phyloP scores from a whole-genome alignment of 2,888 invertebrate genomes.

The Tetragnatha montana region DNA sequence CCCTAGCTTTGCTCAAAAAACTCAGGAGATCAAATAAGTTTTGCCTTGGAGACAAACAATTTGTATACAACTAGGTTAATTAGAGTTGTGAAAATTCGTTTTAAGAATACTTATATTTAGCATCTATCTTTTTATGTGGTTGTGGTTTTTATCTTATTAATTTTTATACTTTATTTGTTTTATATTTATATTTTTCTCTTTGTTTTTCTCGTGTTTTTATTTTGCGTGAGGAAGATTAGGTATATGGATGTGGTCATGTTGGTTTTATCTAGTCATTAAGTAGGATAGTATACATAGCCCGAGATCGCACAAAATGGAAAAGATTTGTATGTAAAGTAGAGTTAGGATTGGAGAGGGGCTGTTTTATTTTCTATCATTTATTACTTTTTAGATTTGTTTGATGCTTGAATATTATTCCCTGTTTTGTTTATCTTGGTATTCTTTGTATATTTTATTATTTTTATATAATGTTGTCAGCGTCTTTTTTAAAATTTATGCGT shows the following conservation, averaged over 20 bases:
- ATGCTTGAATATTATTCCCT: background rate
- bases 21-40: constrained; percentile 27
- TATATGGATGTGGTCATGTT: constrained; percentile 10
- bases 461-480: background rate
- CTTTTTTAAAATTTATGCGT: no score
- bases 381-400: background rate
- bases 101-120: background rate
- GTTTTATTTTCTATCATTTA: constrained; percentile 24
- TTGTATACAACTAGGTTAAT: constrained; percentile 12
- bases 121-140: background rate
- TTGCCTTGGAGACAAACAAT: constrained; percentile 42
- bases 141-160: background rate
- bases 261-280: constrained; percentile 38
- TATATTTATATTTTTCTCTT: background rate
- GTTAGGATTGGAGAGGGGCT: constrained; percentile 20
- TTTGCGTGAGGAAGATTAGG: background rate
- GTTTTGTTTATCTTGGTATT: constrained; percentile 13
- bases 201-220: background rate
- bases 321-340: constrained; percentile 18
- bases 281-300: constrained; percentile 45
- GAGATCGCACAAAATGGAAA: constrained; percentile 47
- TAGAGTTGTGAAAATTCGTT: background rate
- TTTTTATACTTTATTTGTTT: background rate
- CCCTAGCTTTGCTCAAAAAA: background rate
- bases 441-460: constrained; percentile 40